phyloP scores from a whole-genome alignment of 2,888 invertebrate species.

The Sicus ferrugineus region DNA sequence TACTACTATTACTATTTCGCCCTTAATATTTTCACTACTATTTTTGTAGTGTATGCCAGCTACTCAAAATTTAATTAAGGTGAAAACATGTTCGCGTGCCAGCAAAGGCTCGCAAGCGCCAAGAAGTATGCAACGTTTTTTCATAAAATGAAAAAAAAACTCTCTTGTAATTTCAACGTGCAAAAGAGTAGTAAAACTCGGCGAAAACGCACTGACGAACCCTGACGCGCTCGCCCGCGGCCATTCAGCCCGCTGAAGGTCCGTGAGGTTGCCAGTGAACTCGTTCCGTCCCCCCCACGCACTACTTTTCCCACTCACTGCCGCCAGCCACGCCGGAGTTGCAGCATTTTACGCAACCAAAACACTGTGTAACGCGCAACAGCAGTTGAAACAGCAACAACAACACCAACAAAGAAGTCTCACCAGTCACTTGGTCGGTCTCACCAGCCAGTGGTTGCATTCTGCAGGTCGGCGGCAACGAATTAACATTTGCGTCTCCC shows the following conservation, averaged over 20 bases:
- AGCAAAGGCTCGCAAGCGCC: neutral
- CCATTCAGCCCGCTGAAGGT: conserved; percentile 30
- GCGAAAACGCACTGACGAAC: conserved; percentile 33
- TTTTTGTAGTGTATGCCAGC: conserved; percentile 15
- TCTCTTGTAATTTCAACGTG: neutral
- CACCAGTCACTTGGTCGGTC: neutral
- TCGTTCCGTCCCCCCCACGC: too few species aligned
- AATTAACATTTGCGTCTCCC: neutral
- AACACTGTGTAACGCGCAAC: conserved; percentile 22
- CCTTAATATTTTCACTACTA: too few species aligned
- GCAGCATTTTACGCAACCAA: neutral
- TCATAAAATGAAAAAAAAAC: too few species aligned
- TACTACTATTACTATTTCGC: too few species aligned
- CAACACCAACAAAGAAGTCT: neutral
- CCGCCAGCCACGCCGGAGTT: neutral
- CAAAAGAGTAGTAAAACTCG: conserved; percentile 22
- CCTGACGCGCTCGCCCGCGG: conserved; percentile 35
- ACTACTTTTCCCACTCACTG: too few species aligned
- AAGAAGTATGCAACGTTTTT: conserved; percentile 9
- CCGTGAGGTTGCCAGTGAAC: neutral
- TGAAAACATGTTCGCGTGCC: conserved; percentile 11
- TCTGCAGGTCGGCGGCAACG: neutral
- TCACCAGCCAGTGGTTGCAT: neutral
- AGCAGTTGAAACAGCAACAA: conserved; percentile 16
- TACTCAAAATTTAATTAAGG: conserved; percentile 32